Percentiles rank a stretch among this genome's conserved stretches.
Conservation (phyloP, 2,797 vertebrate genomes). For the Hybognathus amarus region DNA sequence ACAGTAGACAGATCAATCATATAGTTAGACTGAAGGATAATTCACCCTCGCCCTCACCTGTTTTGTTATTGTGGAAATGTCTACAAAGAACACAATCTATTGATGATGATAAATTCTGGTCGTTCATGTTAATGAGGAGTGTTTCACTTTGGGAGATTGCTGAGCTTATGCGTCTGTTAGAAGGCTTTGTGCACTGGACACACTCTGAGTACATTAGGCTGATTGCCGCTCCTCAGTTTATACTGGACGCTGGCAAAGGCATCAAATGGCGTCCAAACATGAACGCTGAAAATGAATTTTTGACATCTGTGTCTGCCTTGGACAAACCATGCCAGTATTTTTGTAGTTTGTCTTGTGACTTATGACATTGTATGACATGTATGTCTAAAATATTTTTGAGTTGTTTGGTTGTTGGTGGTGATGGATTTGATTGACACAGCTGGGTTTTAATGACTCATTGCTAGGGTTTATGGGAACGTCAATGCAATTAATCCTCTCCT, state of each 20-base stretch:
- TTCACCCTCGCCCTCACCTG: not conserved
- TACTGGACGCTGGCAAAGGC: slow-evolving; percentile 44
- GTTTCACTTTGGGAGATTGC: slow-evolving; percentile 58
- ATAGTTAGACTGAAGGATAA: not conserved
- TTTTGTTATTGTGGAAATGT: slow-evolving; percentile 14
- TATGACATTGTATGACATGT: not conserved
- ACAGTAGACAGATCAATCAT: slow-evolving; percentile 5
- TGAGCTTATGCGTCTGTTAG: slow-evolving; percentile 52
- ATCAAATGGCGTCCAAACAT: slow-evolving; percentile 28
- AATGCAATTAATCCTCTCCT: slow-evolving; percentile 1
- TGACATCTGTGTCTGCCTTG: not conserved
- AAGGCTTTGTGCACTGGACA: slow-evolving; percentile 54
- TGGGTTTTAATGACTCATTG: slow-evolving; percentile 15
- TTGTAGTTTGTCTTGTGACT: not conserved
- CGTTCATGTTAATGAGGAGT: slow-evolving; percentile 55
- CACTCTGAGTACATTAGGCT: slow-evolving; percentile 63
- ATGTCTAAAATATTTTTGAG: not conserved
- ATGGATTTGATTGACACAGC: slow-evolving; percentile 13
- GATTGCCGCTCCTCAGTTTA: slow-evolving; percentile 59
- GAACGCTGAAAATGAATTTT: slow-evolving; percentile 8
- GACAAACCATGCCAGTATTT: not conserved
- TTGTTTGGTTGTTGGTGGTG: not conserved
- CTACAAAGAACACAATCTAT: not conserved
- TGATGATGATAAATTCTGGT: slow-evolving; percentile 42
- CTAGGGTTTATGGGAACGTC: slow-evolving; percentile 12